Conservation (phyloP, 2,888 invertebrate genomes). For the Heliconius hortense region DNA sequence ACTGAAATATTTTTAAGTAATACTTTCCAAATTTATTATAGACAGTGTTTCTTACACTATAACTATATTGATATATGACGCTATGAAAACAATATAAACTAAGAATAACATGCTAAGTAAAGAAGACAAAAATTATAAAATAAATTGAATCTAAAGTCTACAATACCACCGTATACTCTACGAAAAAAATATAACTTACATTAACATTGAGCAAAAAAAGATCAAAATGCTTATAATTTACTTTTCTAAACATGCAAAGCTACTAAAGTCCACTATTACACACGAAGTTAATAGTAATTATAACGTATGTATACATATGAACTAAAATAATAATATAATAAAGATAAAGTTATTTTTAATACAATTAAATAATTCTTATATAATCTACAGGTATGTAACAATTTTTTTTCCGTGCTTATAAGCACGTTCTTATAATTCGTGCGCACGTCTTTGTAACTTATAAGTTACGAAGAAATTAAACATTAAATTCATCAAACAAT, state of each 20-base stretch:
- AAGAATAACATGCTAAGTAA: background rate
- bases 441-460: too few species aligned
- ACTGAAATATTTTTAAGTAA: background rate
- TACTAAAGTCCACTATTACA: background rate
- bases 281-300: background rate
- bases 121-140: background rate
- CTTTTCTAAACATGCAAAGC: background rate
- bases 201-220: background rate
- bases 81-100: background rate
- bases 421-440: too few species aligned
- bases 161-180: background rate
- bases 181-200: background rate
- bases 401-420: too few species aligned
- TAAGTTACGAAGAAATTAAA: too few species aligned
- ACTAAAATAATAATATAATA: background rate
- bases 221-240: background rate
- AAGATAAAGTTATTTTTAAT: too few species aligned
- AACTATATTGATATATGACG: background rate
- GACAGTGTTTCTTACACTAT: background rate
- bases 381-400: too few species aligned
- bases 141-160: background rate
- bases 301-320: background rate
- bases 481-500: too few species aligned
- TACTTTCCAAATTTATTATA: conserved; percentile 1
- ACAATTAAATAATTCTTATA: too few species aligned